Percentiles rank a stretch among this genome's conserved stretches.
Conservation (phyloP, 35 echinoderm and acorn worm genomes). For the Apostichopus californicus region DNA sequence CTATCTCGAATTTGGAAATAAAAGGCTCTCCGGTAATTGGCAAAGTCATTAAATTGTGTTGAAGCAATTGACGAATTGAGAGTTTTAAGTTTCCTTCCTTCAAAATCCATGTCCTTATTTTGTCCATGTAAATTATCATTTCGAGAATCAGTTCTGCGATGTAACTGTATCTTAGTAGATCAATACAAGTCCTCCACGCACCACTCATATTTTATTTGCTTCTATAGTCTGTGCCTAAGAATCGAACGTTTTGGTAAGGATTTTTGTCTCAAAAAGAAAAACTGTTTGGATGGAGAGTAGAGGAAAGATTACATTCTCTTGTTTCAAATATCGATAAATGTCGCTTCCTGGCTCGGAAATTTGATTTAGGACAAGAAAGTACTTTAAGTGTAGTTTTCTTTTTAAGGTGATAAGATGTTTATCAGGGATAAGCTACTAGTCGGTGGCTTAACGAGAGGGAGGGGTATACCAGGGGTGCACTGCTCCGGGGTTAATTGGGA, state of each 20-base stretch:
- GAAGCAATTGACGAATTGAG: background rate
- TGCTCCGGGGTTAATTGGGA: too few species aligned
- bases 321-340: conserved; percentile 3
- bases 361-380: background rate
- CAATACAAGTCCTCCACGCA: background rate
- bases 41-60: background rate
- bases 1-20: background rate
- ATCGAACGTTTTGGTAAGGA: background rate
- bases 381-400: background rate
- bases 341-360: background rate
- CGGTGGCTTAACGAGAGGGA: too few species aligned
- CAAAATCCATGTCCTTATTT: background rate
- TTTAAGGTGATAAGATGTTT: too few species aligned
- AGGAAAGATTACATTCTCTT: conserved; percentile 1
- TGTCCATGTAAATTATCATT: background rate
- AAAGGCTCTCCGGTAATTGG: background rate
- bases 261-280: background rate
- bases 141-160: background rate
- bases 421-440: too few species aligned
- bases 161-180: conserved; percentile 6
- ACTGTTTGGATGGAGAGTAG: background rate
- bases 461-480: too few species aligned
- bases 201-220: conserved; percentile 1
- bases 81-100: background rate
- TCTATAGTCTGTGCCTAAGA: background rate